Percentiles rank a stretch among this genome's conserved stretches.
phyloP scores from a whole-genome alignment of 2,888 invertebrate species.

The Trichacis sp. region DNA sequence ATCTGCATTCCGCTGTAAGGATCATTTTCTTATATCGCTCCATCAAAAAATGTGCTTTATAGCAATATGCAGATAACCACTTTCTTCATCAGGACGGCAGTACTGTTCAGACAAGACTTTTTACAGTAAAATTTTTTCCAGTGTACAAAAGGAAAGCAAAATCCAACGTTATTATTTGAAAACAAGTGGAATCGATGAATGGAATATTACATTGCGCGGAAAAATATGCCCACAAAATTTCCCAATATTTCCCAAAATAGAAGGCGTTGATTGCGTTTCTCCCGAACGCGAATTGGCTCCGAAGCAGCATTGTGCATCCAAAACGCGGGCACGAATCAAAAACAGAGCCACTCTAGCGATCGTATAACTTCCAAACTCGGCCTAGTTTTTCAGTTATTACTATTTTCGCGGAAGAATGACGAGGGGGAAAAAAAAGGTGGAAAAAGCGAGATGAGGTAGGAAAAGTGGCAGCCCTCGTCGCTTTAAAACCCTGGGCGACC shows the following conservation, averaged over 20 bases:
- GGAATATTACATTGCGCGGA: slow-evolving; percentile 11
- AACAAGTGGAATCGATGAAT: slow-evolving; percentile 12
- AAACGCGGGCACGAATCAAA: slow-evolving; percentile 29
- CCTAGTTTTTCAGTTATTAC: slow-evolving; percentile 23
- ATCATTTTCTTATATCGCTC: too few relatives aligned
- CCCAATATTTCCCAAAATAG: slow-evolving; percentile 28
- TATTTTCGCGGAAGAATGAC: slow-evolving; percentile 13
- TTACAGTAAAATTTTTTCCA: too few relatives aligned
- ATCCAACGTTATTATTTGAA: slow-evolving; percentile 4
- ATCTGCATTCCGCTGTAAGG: too few relatives aligned
- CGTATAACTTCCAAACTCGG: slow-evolving; percentile 23
- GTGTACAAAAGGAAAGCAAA: too few relatives aligned
- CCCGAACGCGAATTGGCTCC: slow-evolving; percentile 18
- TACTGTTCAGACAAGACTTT: too few relatives aligned
- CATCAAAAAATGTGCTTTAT: too few relatives aligned
- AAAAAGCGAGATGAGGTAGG: slow-evolving; percentile 13
- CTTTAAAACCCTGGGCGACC: slow-evolving; percentile 32
- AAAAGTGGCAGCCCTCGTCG: slow-evolving; percentile 32
- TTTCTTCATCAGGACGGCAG: too few relatives aligned
- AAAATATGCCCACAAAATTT: slow-evolving; percentile 35
- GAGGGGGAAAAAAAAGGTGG: slow-evolving; percentile 19
- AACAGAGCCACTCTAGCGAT: slow-evolving; percentile 21
- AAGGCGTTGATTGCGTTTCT: slow-evolving; percentile 29
- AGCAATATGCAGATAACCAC: too few relatives aligned
- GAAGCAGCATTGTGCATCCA: slow-evolving; percentile 7